Evolutionary conservation across 2,113 vertebrate genomes (phyloP).

Genomic region (Alouatta palliata): DNA sequence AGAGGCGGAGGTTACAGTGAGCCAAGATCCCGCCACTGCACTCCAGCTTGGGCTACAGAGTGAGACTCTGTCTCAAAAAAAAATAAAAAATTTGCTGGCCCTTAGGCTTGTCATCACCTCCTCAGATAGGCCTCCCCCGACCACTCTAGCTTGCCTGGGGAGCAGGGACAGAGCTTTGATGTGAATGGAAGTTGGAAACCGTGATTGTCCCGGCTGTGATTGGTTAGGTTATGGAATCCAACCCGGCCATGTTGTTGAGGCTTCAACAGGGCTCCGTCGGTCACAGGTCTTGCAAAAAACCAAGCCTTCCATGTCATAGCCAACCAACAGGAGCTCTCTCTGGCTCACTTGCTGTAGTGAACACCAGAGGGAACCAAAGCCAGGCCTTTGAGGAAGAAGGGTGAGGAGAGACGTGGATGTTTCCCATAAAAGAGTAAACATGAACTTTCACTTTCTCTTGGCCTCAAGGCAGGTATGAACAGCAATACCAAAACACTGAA

Average conservation of each 20-base stretch:
- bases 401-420: background rate
- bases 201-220: background rate
- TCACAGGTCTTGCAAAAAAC: background rate
- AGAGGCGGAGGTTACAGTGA: background rate
- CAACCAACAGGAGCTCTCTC: background rate
- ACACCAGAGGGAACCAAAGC: slow-evolving; percentile 63
- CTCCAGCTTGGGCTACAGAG: background rate
- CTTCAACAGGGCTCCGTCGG: background rate
- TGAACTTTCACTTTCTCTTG: slow-evolving; percentile 45
- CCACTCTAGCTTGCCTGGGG: too few species aligned
- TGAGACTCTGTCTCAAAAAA: too few species aligned
- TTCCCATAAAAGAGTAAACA: slow-evolving; percentile 6
- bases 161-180: background rate
- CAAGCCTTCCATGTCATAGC: background rate
- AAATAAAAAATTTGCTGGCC: background rate
- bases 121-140: background rate
- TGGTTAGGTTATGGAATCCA: background rate
- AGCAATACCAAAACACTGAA: background rate
- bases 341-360: background rate
- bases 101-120: background rate
- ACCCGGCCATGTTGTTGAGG: background rate
- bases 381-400: slow-evolving; percentile 5
- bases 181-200: background rate
- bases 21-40: background rate
- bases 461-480: background rate